A percentile compares a stretch with the other conserved stretches of the same genome.
phyloP scores from a whole-genome alignment of 2,113 vertebrate genomes.

The Mobula birostris region DNA sequence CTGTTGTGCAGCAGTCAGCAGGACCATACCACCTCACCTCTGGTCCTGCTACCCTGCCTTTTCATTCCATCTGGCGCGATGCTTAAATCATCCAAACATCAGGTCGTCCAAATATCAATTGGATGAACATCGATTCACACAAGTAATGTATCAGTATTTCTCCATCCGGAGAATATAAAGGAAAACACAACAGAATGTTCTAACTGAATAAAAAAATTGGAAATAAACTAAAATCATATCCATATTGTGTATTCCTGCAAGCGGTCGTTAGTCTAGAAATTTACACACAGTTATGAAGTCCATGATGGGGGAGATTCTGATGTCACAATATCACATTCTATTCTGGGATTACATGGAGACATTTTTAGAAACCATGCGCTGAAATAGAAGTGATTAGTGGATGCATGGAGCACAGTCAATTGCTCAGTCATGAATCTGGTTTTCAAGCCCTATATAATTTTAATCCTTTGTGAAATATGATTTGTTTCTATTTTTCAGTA shows the following conservation, averaged over 20 bases:
- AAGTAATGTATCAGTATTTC: not conserved
- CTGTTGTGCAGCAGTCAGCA: too few relatives aligned
- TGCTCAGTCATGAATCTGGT: not conserved
- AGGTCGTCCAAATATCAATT: too few relatives aligned
- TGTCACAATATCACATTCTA: not conserved
- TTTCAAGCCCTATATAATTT: not conserved
- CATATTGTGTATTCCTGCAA: not conserved
- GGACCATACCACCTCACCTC: too few relatives aligned
- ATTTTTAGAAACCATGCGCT: not conserved
- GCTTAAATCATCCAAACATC: too few relatives aligned
- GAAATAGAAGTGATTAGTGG: not conserved
- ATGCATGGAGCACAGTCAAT: not conserved
- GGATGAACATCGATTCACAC: too few relatives aligned
- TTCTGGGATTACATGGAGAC: not conserved
- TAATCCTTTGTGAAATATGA: not conserved
- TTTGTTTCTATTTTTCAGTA: not conserved
- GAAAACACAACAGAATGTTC: not conserved
- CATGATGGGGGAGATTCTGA: not conserved
- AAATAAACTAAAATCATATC: constrained; percentile 2
- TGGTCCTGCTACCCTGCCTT: too few relatives aligned
- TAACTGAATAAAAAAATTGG: not conserved
- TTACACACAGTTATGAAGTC: not conserved
- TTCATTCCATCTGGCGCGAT: too few relatives aligned
- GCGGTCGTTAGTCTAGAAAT: not conserved
- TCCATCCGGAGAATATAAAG: not conserved